A percentile compares a stretch with the other conserved stretches of the same genome.
Conservation (phyloP, 2,797 vertebrate genomes). For the Tinamus major region DNA sequence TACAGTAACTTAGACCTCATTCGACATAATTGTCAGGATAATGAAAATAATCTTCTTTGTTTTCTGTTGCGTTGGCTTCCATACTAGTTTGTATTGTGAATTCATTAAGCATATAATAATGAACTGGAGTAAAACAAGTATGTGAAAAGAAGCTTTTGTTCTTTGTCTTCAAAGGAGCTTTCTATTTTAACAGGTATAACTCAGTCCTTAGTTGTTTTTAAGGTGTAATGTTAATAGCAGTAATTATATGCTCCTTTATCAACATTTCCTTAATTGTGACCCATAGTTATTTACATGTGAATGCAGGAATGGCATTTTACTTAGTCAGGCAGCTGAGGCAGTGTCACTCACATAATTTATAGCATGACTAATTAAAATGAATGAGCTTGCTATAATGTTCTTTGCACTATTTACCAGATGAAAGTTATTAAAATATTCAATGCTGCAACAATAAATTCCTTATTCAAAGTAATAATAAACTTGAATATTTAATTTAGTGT, state of each 20-base stretch:
- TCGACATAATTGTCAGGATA: not conserved
- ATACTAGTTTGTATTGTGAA: not conserved
- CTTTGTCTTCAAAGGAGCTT: constrained; percentile 38
- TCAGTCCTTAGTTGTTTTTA: constrained; percentile 62
- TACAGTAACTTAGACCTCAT: not conserved
- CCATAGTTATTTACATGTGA: constrained; percentile 80
- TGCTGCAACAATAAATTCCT: constrained; percentile 54
- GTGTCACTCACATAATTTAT: constrained; percentile 76
- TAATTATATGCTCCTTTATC: constrained; percentile 70
- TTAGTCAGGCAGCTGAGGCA: constrained; percentile 72
- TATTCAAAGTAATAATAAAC: constrained; percentile 67
- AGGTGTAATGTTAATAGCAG: constrained; percentile 65
- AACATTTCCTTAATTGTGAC: constrained; percentile 81
- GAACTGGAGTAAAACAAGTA: constrained; percentile 26
- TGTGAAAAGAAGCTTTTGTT: constrained; percentile 28
- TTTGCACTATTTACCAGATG: constrained; percentile 56
- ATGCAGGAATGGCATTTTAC: constrained; percentile 81
- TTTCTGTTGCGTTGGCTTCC: constrained; percentile 25
- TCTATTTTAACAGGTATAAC: constrained; percentile 59
- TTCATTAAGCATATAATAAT: constrained; percentile 62
- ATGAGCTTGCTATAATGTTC: constrained; percentile 64
- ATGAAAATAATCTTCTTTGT: not conserved
- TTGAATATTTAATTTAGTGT: constrained; percentile 68
- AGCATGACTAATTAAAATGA: constrained; percentile 83
- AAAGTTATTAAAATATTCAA: constrained; percentile 76